Conservation (phyloP, 1,140 invertebrate genomes). For the Scaptomyza graminum region DNA sequence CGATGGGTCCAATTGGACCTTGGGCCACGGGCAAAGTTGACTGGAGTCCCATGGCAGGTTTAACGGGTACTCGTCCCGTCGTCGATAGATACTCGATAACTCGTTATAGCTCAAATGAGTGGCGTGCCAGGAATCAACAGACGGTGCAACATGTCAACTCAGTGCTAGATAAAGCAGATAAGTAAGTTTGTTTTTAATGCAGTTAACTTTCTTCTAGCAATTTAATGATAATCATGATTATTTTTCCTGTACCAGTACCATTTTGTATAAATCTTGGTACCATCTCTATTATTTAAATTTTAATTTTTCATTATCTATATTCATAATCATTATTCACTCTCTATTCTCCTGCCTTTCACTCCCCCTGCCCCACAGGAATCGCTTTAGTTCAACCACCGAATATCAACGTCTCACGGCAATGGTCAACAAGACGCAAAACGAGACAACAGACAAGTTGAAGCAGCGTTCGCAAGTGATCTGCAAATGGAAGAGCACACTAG, state of each 20-base stretch:
- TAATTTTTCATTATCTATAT: no score
- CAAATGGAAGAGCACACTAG: conserved; percentile 89
- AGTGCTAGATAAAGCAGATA: conserved; percentile 81
- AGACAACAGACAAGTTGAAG: conserved; percentile 87
- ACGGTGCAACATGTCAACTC: conserved; percentile 85
- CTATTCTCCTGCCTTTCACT: no score
- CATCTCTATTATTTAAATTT: no score
- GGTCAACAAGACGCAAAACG: conserved; percentile 87
- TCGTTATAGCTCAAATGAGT: conserved; percentile 88
- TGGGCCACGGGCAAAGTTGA: conserved; percentile 89
- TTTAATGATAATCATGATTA: no score
- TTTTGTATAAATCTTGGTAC: no score
- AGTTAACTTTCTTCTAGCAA: no score
- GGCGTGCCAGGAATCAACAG: conserved; percentile 87
- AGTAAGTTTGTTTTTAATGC: conserved; percentile 33
- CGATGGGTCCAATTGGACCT: conserved; percentile 85
- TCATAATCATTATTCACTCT: no score
- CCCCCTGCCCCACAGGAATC: conserved; percentile 66
- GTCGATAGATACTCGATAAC: conserved; percentile 90
- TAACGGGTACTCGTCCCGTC: conserved; percentile 89
- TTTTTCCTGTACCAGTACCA: no score
- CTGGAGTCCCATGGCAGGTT: conserved; percentile 87
- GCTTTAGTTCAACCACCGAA: conserved; percentile 83
- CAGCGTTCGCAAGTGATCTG: conserved; percentile 87
- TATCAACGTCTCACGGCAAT: conserved; percentile 86